phyloP scores from a whole-genome alignment of 1,140 invertebrate genomes.

The Gonioctena quinquepunctata region DNA sequence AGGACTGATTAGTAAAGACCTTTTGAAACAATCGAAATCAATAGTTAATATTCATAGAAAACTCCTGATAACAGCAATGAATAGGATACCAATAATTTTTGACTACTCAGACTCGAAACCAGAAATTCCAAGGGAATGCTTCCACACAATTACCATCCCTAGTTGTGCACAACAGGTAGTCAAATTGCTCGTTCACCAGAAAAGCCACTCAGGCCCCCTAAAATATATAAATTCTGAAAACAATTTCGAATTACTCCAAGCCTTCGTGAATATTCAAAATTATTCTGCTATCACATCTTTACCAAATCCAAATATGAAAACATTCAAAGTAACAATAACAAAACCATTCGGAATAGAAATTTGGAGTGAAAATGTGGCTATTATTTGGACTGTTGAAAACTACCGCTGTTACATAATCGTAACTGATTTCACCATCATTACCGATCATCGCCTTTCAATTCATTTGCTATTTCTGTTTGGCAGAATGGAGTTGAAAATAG shows the following conservation, averaged over 20 bases:
- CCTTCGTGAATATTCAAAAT: neutral
- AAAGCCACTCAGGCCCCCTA: too few species aligned
- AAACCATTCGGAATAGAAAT: conserved; percentile 18
- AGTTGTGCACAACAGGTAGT: too few species aligned
- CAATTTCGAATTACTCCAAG: neutral
- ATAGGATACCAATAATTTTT: conserved; percentile 40
- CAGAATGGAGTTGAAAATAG: too few species aligned
- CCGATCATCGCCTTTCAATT: too few species aligned
- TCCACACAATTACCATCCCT: too few species aligned
- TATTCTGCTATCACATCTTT: neutral
- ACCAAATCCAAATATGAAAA: neutral
- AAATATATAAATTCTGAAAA: too few species aligned
- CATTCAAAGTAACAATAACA: conserved; percentile 9
- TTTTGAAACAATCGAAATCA: conserved; percentile 11
- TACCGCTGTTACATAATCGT: too few species aligned
- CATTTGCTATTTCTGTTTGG: too few species aligned
- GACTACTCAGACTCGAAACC: neutral
- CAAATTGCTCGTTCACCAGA: too few species aligned
- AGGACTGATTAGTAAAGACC: conserved; percentile 2
- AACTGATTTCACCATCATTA: too few species aligned
- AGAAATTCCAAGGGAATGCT: too few species aligned
- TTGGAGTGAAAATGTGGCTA: conserved; percentile 4
- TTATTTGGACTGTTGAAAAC: too few species aligned
- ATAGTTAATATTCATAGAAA: neutral
- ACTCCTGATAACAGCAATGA: conserved; percentile 25